Base-by-base conservation (phyloP, 2,888 invertebrate genomes). In the Spatulosminthurus flaviceps region DNA sequence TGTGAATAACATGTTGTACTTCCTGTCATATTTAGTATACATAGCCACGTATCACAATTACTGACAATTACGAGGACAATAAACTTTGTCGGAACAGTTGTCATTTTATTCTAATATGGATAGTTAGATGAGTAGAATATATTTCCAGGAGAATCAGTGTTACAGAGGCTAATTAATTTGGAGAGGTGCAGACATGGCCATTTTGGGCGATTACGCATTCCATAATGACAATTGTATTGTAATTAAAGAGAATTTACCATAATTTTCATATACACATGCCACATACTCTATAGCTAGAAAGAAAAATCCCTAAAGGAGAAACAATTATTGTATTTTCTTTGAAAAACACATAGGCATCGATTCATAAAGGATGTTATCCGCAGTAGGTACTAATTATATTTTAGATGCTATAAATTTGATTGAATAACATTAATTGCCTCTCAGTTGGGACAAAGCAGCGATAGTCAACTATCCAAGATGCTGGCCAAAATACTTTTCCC, bases 351-450 rank as follows among this genome's bases (percentile, higher is more conserved):
- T 2, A 69, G n/a, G 19, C 1, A 69, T 34, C n/a, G 11, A 69
- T 21, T 19, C 22, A 19, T 1, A 2, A 0, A 9, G 51, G 51
- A 72, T 24, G 43, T 9, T n/a, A 51, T 9, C n/a, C 1, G 34
- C 34, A 34, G 34, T 51, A 9, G 16, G 16, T 5, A 51, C 19
- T 16, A 5, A 16, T 51, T 19, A 51, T 51, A 16, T n/a, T 51
- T n/a, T 51, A 51, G 51, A 51, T 16, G 72, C 72, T 72, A 72
- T 72, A 72, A 72, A 72, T 72, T n/a, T 72, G 51, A 72, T 43
- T 72, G 26, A 28, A 72, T 51, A 28, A 26, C 26, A 51, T 72
- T 51, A 26, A 26, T 72, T 19, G 51, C 51, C 51, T 51, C 72
- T 51, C 72, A 72, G 72, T 72, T 72, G 72, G 51, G n/a, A 43